phyloP scores from a whole-genome alignment of 2,797 vertebrate genomes.

The Eulemur coronatus region DNA sequence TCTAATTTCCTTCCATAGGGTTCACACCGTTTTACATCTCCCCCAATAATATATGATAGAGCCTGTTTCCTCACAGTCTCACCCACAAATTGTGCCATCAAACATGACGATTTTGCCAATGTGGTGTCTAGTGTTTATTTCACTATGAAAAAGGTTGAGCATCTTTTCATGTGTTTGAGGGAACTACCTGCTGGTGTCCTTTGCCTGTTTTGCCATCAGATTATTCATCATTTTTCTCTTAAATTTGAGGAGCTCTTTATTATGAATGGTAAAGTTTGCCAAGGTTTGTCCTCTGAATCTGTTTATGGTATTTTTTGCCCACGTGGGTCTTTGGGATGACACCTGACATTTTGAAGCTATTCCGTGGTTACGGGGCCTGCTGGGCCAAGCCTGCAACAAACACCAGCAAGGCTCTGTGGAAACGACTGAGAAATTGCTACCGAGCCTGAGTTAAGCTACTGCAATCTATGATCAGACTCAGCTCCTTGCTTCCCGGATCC shows the following conservation, averaged over 20 bases:
- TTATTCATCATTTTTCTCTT: background rate
- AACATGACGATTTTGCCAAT: background rate
- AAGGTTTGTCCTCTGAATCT: background rate
- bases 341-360: background rate
- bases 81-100: background rate
- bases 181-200: background rate
- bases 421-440: background rate
- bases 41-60: background rate
- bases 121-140: background rate
- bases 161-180: background rate
- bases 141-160: background rate
- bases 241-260: background rate
- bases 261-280: background rate
- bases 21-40: background rate
- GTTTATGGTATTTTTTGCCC: background rate
- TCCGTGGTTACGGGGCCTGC: accelerated
- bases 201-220: background rate
- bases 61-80: background rate
- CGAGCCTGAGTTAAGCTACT: background rate
- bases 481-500: background rate
- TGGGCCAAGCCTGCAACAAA: too few relatives aligned
- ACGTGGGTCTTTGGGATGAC: background rate
- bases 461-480: too few relatives aligned
- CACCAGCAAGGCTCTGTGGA: background rate
- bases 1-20: background rate